Evolutionary conservation across 1,140 invertebrate species (phyloP).

Genomic region (Stegodyphus dumicola): DNA sequence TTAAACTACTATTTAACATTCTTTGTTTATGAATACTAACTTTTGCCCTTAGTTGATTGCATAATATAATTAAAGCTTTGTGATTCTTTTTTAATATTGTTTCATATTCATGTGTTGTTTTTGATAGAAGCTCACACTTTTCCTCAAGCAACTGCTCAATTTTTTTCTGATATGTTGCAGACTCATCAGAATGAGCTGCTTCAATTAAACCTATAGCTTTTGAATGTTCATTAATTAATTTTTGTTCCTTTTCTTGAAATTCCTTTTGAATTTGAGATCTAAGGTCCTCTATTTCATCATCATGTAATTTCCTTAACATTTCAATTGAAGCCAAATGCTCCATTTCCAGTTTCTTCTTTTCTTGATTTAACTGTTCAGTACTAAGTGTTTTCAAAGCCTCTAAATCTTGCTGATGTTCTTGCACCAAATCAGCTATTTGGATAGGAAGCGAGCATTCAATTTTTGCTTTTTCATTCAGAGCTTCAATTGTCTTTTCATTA

Average conservation of each 20-base stretch:
- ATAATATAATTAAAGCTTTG: conserved; percentile 24
- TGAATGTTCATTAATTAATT: conserved; percentile 24
- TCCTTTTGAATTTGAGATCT: not conserved
- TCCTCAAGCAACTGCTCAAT: conserved; percentile 52
- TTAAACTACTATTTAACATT: conserved; percentile 17
- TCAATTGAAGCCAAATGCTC: conserved; percentile 17
- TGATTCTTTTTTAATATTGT: conserved; percentile 51
- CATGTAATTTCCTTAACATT: conserved; percentile 30
- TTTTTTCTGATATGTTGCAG: conserved; percentile 34
- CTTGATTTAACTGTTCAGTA: not conserved
- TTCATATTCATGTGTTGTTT: conserved; percentile 50
- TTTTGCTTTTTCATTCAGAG: conserved; percentile 11
- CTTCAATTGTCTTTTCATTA: conserved; percentile 4
- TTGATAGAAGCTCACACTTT: conserved; percentile 50
- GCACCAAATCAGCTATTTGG: conserved; percentile 1
- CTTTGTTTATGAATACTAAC: conserved; percentile 10
- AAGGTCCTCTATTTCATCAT: conserved; percentile 16
- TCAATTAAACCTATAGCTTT: conserved; percentile 12
- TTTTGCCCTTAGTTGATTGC: conserved; percentile 21
- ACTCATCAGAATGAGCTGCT: conserved; percentile 27
- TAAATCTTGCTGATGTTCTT: conserved; percentile 28
- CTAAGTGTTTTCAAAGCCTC: not conserved
- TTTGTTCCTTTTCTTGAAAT: conserved; percentile 7
- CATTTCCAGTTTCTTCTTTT: conserved; percentile 20
- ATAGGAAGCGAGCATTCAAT: not conserved